These are phyloP conservation scores for Zaprionus taronus DNA, from an alignment of 1,140 invertebrate genomes.

Conservation along the genomic window DNA sequence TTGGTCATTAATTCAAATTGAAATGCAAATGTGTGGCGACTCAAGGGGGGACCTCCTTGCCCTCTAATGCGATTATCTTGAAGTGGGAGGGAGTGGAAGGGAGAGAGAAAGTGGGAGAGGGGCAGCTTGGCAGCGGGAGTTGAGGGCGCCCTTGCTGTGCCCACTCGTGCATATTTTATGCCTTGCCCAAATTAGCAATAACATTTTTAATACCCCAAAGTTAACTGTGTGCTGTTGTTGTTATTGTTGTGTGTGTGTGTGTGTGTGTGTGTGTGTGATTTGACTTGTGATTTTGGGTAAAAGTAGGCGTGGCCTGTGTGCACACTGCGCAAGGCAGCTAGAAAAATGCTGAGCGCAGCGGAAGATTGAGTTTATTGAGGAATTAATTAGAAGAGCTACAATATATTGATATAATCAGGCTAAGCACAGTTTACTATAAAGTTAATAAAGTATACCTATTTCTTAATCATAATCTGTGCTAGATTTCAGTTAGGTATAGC, in stretches of 20 bases:
- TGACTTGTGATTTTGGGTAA: slow-evolving; percentile 12
- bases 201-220: slow-evolving; percentile 68
- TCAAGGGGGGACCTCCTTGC: neutral
- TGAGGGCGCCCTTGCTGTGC: neutral
- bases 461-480: no score
- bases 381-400: neutral
- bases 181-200: slow-evolving; percentile 76
- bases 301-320: slow-evolving; percentile 3
- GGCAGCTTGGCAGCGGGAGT: neutral
- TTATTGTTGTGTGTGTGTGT: slow-evolving; percentile 3
- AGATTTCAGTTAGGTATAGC: no score
- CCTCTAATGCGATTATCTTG: neutral
- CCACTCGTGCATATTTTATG: slow-evolving; percentile 74
- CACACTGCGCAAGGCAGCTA: slow-evolving; percentile 2
- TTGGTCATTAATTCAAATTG: slow-evolving; percentile 82
- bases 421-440: no score
- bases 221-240: slow-evolving; percentile 30
- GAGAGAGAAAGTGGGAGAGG: neutral
- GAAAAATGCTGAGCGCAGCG: neutral
- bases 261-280: slow-evolving; percentile 8
- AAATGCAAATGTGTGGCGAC: slow-evolving; percentile 70
- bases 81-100: neutral
- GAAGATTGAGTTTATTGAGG: neutral
- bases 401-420: neutral
- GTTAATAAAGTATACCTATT: no score